A percentile compares a stretch with the other conserved stretches of the same genome.
These are phyloP conservation scores for Trachelus stipa DNA, from an alignment of 2,888 invertebrate species.

Conservation along the genomic window DNA sequence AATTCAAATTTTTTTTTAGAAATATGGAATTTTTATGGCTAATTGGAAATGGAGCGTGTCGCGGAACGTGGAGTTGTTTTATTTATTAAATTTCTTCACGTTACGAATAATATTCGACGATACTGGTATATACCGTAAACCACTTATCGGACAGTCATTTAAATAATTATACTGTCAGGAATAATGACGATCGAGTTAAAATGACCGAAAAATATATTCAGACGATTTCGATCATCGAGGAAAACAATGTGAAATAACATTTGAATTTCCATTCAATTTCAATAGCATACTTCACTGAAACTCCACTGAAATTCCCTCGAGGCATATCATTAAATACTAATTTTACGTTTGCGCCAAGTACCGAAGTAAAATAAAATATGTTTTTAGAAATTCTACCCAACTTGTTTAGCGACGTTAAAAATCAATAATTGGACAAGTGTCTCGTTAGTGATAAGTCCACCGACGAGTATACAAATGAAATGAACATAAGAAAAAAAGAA, in stretches of 20 bases:
- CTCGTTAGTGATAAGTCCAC: background rate
- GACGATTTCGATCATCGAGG: background rate
- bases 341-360: background rate
- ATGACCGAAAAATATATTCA: background rate
- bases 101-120: background rate
- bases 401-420: background rate
- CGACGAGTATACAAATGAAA: background rate
- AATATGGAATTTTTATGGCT: background rate
- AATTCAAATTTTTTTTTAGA: background rate
- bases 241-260: background rate
- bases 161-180: background rate
- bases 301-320: no score
- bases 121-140: background rate
- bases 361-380: background rate
- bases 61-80: background rate
- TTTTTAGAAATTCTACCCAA: background rate
- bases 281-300: no score
- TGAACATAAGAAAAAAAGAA: no score
- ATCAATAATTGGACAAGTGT: background rate
- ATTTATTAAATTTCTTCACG: background rate
- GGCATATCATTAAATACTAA: background rate
- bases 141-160: background rate
- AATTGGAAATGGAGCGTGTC: background rate
- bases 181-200: background rate
- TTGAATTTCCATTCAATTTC: background rate